Base-by-base conservation (phyloP, 2,797 vertebrate genomes). In the Diceros bicornis region DNA sequence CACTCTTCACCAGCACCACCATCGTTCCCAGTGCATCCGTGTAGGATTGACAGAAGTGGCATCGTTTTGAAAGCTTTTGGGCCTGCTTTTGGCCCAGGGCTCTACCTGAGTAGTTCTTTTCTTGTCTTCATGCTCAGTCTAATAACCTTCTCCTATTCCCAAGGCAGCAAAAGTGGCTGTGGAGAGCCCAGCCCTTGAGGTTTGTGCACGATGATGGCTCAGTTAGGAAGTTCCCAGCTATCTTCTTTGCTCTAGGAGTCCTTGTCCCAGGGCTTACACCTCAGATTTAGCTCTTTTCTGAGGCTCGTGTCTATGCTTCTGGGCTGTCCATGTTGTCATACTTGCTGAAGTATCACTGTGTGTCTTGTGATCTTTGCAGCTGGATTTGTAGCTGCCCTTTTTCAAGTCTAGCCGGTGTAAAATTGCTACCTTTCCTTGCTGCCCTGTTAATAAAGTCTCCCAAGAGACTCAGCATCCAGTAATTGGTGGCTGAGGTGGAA, bases 1-100 rank as follows among this genome's bases (percentile, higher is more conserved):
- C 1, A 0, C 41, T 52, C 59, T 11, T 85, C 21, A 23, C 11
- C 8, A 25, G 57, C 18, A 21, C 50, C 21, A 5, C 1, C 44
- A 0, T 55, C 3, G 3, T 89, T 16, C 44, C 18, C 0, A 17
- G 0, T 29, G 2, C 18, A 52, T 59, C 21, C 32, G 14, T 2
- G 0, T 2, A 4, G 37, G 41, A 7, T 27, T 44, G 20, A 27
- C 50, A 83, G 37, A 59, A 52, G 50, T 34, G 64, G 2, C n/a
- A 32, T 17, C 2, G 1, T 52, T 69, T 57, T 61, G 74, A 68
- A 29, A 50, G 66, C 25, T 62, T 47, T 20, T 2, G 32, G 21
- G 9, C 8, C 50, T 81, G 7, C 82, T 61, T 41, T 72, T 69
- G 68, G 34, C 17, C n/a, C 1, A 2, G 41, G 3, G 4, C 20